Percentiles rank a stretch among this genome's conserved stretches.
phyloP scores from a whole-genome alignment of 2,888 invertebrate species.

The Neocrepidodera transversa region DNA sequence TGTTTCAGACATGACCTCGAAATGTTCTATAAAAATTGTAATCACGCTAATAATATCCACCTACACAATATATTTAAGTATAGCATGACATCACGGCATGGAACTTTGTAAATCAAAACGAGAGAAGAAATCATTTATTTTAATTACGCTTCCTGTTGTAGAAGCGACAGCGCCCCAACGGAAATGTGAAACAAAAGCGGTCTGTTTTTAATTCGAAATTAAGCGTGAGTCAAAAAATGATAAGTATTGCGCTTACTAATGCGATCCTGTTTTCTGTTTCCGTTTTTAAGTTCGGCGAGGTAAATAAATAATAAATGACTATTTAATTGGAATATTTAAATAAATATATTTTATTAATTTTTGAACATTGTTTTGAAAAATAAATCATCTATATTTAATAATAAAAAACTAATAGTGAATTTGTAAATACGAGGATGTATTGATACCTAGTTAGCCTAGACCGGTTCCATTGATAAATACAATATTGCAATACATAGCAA shows the following conservation, averaged over 20 bases:
- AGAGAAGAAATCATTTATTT: slow-evolving; percentile 48
- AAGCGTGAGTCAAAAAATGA: slow-evolving; percentile 31
- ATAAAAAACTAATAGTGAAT: no score
- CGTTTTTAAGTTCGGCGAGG: slow-evolving; percentile 8
- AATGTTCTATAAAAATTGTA: slow-evolving; percentile 27
- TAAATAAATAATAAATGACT: no score
- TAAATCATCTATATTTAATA: no score
- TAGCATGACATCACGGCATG: slow-evolving; percentile 44
- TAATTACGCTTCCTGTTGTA: slow-evolving; percentile 47
- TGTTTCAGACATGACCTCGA: slow-evolving; percentile 19
- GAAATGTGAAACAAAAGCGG: slow-evolving; percentile 44
- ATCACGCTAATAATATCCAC: slow-evolving; percentile 40
- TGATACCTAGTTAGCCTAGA: no score
- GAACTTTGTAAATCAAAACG: slow-evolving; percentile 43
- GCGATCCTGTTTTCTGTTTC: slow-evolving; percentile 1
- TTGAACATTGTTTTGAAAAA: no score
- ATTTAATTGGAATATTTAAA: no score
- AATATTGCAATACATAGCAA: no score
- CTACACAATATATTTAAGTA: slow-evolving; percentile 41
- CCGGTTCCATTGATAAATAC: no score
- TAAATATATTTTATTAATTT: no score
- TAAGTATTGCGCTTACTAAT: slow-evolving; percentile 17
- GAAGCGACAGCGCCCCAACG: slow-evolving; percentile 42
- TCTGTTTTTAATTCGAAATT: slow-evolving; percentile 32
- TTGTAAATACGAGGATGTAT: no score